Conservation (phyloP, 2,113 vertebrate species). For the Monopterus albus region DNA sequence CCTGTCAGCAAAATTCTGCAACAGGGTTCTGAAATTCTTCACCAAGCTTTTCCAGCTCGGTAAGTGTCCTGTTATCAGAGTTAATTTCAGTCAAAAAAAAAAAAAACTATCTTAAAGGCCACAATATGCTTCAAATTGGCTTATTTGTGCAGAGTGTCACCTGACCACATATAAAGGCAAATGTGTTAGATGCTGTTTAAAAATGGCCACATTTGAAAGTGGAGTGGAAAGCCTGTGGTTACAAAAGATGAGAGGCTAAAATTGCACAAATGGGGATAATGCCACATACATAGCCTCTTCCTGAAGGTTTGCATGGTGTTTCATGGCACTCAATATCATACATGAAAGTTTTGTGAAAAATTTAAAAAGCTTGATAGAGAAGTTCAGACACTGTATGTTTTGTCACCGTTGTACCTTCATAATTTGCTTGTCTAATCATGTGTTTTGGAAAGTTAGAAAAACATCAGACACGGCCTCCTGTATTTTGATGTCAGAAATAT, state of each 20-base stretch:
- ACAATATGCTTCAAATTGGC: background rate
- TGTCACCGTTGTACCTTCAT: background rate
- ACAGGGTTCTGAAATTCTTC: conserved; percentile 97
- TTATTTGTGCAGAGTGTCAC: background rate
- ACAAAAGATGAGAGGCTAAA: too few species aligned
- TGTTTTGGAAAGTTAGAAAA: background rate
- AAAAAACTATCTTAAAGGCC: background rate
- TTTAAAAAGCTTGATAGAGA: background rate
- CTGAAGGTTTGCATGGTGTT: too few species aligned
- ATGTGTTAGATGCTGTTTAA: background rate
- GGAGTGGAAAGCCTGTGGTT: background rate
- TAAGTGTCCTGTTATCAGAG: conserved; percentile 84
- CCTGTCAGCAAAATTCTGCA: conserved; percentile 97
- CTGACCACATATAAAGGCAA: background rate
- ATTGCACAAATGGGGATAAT: too few species aligned
- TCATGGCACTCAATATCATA: too few species aligned
- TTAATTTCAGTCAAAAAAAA: background rate
- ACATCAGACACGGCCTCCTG: too few species aligned
- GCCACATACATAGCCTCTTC: too few species aligned
- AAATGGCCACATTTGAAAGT: background rate
- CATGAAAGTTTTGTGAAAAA: too few species aligned
- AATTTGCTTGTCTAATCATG: background rate
- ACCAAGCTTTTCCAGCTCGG: conserved; percentile 99
- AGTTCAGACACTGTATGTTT: background rate
- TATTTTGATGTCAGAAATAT: too few species aligned